Percentiles rank a stretch among this genome's conserved stretches.
These are phyloP conservation scores for Geophilus truncorum DNA, from an alignment of 2,888 invertebrate genomes.

Conservation along the genomic window DNA sequence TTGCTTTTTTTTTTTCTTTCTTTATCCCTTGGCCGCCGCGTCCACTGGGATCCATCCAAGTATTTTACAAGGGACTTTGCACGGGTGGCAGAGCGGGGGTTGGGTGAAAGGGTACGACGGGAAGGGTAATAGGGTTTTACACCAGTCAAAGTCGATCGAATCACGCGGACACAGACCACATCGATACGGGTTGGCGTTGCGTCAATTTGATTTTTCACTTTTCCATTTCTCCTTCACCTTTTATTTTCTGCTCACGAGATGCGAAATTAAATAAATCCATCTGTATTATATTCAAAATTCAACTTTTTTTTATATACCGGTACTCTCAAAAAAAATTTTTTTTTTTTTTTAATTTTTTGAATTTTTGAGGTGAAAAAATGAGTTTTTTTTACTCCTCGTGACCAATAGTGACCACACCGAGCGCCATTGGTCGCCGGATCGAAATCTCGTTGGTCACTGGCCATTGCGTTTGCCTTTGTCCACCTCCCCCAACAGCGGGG, in stretches of 20 bases:
- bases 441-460: constrained; percentile 1
- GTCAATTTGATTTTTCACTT: constrained; percentile 16
- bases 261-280: not conserved
- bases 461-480: not conserved
- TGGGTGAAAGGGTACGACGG: not conserved
- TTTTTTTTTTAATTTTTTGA: not conserved
- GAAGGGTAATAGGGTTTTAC: not conserved
- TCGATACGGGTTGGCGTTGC: constrained; percentile 8
- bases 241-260: not conserved
- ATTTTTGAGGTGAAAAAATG: no score
- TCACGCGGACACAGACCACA: not conserved
- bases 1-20: not conserved
- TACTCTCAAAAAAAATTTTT: not conserved
- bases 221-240: not conserved
- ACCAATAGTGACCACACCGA: not conserved
- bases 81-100: not conserved
- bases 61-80: not conserved
- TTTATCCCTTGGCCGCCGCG: not conserved
- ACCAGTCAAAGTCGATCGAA: not conserved
- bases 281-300: not conserved
- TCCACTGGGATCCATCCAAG: constrained; percentile 16
- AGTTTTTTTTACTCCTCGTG: not conserved
- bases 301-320: not conserved
- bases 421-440: not conserved
- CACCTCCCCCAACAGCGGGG: not conserved